A percentile compares a stretch with the other conserved stretches of the same genome.
Evolutionary conservation across 2,113 vertebrate species (phyloP).

Genomic region (Pleuronectes platessa): DNA sequence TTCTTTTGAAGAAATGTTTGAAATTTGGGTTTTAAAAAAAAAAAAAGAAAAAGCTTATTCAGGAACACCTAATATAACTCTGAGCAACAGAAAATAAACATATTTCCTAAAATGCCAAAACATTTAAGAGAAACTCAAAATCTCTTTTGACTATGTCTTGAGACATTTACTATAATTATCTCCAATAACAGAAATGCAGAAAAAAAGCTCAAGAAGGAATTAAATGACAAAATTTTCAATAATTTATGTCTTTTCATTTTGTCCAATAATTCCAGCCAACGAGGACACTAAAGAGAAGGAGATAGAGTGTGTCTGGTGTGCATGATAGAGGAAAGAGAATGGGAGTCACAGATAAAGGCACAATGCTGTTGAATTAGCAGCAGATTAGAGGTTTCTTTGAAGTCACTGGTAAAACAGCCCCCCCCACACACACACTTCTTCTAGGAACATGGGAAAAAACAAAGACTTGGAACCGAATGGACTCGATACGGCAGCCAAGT

Average conservation of each 20-base stretch:
- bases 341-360: neutral
- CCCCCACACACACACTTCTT: neutral
- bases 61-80: too few species aligned
- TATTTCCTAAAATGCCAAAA: too few species aligned
- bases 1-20: neutral
- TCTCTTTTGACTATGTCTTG: too few species aligned
- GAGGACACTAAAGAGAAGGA: too few species aligned
- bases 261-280: neutral
- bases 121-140: too few species aligned
- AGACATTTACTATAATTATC: too few species aligned
- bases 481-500: constrained; percentile 52
- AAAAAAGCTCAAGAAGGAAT: neutral
- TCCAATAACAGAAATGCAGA: too few species aligned
- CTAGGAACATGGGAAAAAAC: constrained; percentile 38
- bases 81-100: too few species aligned
- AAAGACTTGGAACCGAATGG: constrained; percentile 49
- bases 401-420: constrained; percentile 14
- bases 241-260: too few species aligned
- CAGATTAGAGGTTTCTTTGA: constrained; percentile 55
- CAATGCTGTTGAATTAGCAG: constrained; percentile 14
- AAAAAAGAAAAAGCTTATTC: too few species aligned
- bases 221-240: neutral
- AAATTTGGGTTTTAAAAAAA: too few species aligned
- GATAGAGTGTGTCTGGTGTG: neutral
- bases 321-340: neutral